phyloP scores from a whole-genome alignment of 2,113 vertebrate species.

The Triplophysa dalaica region DNA sequence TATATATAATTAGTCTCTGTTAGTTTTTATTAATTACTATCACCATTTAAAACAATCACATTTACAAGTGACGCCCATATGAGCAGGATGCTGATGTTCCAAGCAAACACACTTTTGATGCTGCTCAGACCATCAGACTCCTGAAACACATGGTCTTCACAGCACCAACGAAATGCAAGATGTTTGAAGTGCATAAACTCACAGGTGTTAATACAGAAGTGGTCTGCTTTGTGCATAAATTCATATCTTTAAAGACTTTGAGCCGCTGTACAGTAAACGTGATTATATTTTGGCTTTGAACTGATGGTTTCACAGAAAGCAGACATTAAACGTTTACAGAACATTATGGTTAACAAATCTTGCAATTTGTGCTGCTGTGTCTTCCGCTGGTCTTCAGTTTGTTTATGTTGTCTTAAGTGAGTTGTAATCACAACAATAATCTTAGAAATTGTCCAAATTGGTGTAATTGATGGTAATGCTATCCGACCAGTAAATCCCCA shows the following conservation, averaged over 20 bases:
- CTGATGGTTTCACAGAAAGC: background rate
- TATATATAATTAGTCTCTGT: background rate
- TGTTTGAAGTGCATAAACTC: background rate
- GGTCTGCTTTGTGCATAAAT: background rate
- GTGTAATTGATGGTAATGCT: background rate
- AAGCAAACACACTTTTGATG: background rate
- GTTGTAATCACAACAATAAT: slow-evolving; percentile 2
- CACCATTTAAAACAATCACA: background rate
- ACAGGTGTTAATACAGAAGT: background rate
- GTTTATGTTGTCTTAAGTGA: background rate
- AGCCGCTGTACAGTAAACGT: background rate
- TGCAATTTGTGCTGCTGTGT: background rate
- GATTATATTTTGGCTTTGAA: background rate
- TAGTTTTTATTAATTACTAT: background rate
- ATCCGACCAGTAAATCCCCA: background rate
- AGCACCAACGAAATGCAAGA: background rate
- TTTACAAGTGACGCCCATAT: slow-evolving; percentile 31
- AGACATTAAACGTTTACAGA: background rate
- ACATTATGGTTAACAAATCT: background rate
- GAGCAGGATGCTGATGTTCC: slow-evolving; percentile 5
- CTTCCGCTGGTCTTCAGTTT: background rate
- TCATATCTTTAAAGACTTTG: background rate
- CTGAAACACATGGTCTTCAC: slow-evolving; percentile 20
- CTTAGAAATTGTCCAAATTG: background rate
- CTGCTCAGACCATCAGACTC: slow-evolving; percentile 28